Base-by-base conservation (phyloP, 1,140 invertebrate species). In the Drosophila neocordata region DNA sequence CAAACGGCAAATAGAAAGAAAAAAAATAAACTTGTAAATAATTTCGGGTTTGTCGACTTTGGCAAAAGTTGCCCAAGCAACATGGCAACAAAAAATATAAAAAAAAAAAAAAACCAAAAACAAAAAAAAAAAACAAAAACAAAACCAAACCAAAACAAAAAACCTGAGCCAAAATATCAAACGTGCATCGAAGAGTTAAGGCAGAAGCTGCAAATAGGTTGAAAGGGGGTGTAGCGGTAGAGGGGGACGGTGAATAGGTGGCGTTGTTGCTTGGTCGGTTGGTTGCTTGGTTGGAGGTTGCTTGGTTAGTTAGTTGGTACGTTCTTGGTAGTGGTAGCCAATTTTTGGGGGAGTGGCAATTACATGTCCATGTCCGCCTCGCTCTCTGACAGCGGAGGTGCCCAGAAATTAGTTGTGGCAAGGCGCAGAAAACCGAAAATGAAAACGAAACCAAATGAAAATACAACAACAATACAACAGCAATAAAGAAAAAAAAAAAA, bases 121-220 rank as follows among this genome's bases (percentile, higher is more conserved):
- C n/a, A n/a, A n/a, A 2, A 24, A 24, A 24, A 1, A 1, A 24
- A 24, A 24, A 24, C 1, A 24, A 31, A 31, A 31, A 31, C 1
- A 31, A 31, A 31, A 31, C 3, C 27, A 2, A 31, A 63, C 74
- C 56, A 76, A 85, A 48, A 48, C 18, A 15, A 48, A 48, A 44
- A 48, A 85, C 80, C 81, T 80, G 81, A 63, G 81, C 81, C 56
- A 72, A 85, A 75, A 84, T 84, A 84, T 87, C 81, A 84, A 84
- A 84, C 82, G 77, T 79, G 81, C 74, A 77, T 66, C 72, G 71
- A 76, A 76, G 74, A 74, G 60, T 18, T 38, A n/a, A 22, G 20
- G 57, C 60, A 51, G 44, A 60, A 60, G 58, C 60, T 31, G 41
- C 60, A 38, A 59, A 61, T 18, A 12, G n/a, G n/a, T n/a, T n/a